Evolutionary conservation across 2,113 vertebrate species (phyloP), one percentile per base, ranked within the genome.

Genomic region (Scopus umbretta): DNA sequence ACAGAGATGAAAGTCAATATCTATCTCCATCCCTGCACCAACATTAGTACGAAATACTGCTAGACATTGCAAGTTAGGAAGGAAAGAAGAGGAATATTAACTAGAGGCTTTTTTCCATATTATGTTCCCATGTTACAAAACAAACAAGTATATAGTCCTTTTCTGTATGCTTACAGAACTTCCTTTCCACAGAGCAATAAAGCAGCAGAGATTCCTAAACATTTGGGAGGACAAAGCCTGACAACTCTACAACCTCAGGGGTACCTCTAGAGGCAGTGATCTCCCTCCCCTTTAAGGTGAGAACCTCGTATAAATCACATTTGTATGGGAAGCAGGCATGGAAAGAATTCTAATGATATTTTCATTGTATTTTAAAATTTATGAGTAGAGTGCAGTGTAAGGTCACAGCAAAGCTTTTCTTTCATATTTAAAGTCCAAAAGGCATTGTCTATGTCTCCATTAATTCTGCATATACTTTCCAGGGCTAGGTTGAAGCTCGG

Each of bases 1-100:
- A 47, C 45, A 59, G 81, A 97, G 84, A 97, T 95, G 95, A 80
- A 91, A 81, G 95, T 96, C 93, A 96, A 40, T 92, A 96, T 94
- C 40, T 79, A 82, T 94, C 86, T 88, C 63, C 70, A 95, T 92
- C 53, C 78, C 53, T 21, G 59, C 67, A 78, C 65, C 90, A 88
- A 34, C 96, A 91, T 96, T 94, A 78, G 66, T 59, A 89, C 89
- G 96, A 95, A 94, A 93, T 93, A 94, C 34, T 93, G 62, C 75
- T 92, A 71, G 82, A 71, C 5, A 19, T 42, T 95, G 86, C 67
- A 91, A 91, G 70, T 62, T 80, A 91, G 87, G 92, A 96, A 90
- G 56, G 56, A 92, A 85, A 86, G 76, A 86, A 84, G 49, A 74
- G 58, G 79, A 95, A 93, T 95, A 93, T 91, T 96, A 96, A 92